Conservation (phyloP, 1,140 invertebrate genomes). For the Telenomus remus region DNA sequence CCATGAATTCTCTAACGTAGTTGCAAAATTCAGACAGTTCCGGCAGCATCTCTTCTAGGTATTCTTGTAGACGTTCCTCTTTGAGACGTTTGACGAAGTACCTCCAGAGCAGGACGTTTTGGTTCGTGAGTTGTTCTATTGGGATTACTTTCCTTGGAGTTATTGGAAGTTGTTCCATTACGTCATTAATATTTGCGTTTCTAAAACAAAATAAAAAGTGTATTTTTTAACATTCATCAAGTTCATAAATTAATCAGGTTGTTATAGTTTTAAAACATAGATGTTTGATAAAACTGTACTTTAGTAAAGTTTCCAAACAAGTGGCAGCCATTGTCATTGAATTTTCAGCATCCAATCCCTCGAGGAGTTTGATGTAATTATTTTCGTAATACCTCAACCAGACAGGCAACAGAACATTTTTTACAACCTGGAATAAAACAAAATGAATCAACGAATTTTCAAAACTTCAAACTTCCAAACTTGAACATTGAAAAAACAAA, state of each 20-base stretch:
- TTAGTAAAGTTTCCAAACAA: constrained; percentile 63
- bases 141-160: constrained; percentile 73
- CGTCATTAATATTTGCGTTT: constrained; percentile 20
- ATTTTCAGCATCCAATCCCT: constrained; percentile 78
- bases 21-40: constrained; percentile 76
- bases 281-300: constrained; percentile 57
- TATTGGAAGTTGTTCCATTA: constrained; percentile 64
- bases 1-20: constrained; percentile 73
- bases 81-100: constrained; percentile 76
- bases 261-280: no score
- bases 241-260: no score
- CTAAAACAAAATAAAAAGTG: constrained; percentile 15
- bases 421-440: constrained; percentile 61
- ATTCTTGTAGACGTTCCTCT: constrained; percentile 61
- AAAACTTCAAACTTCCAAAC: no score
- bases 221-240: no score
- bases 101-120: constrained; percentile 80
- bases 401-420: constrained; percentile 76
- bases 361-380: constrained; percentile 79
- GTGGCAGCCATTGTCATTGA: constrained; percentile 59
- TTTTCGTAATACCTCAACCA: constrained; percentile 81
- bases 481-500: no score
- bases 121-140: constrained; percentile 75
- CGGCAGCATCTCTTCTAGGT: constrained; percentile 75
- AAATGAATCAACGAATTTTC: no score